Evolutionary conservation across 2,113 vertebrate species (phyloP).

Genomic region (Parus major): DNA sequence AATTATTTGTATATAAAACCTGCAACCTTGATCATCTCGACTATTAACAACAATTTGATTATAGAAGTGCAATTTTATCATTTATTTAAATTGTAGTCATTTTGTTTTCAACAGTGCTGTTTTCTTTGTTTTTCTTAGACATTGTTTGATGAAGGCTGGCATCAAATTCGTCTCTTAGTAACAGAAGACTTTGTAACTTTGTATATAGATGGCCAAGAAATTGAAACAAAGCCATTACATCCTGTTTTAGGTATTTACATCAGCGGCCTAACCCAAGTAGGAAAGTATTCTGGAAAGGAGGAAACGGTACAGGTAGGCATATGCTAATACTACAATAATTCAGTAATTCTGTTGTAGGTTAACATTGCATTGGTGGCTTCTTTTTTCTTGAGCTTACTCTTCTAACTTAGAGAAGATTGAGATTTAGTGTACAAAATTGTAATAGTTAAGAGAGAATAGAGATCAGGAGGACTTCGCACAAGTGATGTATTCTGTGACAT

Average conservation of each 20-base stretch:
- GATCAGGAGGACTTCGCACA: not conserved
- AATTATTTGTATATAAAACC: not conserved
- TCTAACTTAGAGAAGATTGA: not conserved
- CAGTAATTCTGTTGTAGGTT: not conserved
- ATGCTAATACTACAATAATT: not conserved
- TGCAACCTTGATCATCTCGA: not conserved
- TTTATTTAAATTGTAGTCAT: not conserved
- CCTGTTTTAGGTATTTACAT: slow-evolving; percentile 93
- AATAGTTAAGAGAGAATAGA: not conserved
- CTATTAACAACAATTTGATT: not conserved
- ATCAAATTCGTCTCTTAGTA: slow-evolving; percentile 92
- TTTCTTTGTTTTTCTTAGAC: slow-evolving; percentile 54
- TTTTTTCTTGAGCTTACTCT: not conserved
- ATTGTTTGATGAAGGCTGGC: slow-evolving; percentile 95
- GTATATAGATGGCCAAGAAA: slow-evolving; percentile 89
- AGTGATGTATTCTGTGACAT: not conserved
- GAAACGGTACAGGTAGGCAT: slow-evolving; percentile 90
- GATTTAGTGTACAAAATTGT: not conserved
- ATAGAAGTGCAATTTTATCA: not conserved
- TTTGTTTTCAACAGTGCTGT: not conserved
- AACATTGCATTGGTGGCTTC: not conserved
- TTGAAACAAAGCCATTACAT: slow-evolving; percentile 82
- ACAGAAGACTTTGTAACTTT: slow-evolving; percentile 90
- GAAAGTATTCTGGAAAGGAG: slow-evolving; percentile 93
- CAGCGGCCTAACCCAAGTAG: slow-evolving; percentile 93